A percentile compares a stretch with the other conserved stretches of the same genome.
Conservation (phyloP, 2,113 vertebrate species). For the Lasiurus cinereus region DNA sequence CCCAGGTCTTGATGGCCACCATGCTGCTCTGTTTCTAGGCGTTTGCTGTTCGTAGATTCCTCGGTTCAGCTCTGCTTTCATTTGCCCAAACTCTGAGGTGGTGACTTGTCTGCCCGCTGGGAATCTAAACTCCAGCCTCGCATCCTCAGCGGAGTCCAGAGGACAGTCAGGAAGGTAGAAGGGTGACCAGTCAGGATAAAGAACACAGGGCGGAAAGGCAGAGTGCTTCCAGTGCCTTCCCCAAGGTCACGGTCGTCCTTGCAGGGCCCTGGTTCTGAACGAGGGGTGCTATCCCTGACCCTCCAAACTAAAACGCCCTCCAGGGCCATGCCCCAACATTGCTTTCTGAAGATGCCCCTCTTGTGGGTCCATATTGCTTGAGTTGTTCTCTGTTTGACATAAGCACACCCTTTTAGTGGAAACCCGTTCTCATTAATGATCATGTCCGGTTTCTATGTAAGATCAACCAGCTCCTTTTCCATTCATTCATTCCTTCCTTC, state of each 20-base stretch:
- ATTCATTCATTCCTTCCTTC: constrained; percentile 20
- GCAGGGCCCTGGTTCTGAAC: not conserved
- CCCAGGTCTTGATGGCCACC: not conserved
- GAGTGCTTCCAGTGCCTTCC: not conserved
- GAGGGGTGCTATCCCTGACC: not conserved
- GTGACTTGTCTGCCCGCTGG: not conserved
- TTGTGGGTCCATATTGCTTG: not conserved
- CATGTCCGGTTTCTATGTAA: not conserved
- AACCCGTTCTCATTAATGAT: not conserved
- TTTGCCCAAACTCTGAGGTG: not conserved
- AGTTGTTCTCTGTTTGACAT: not conserved
- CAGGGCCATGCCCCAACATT: not conserved
- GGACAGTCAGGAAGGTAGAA: not conserved
- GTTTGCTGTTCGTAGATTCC: not conserved
- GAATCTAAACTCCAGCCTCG: not conserved
- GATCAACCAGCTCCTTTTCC: constrained; percentile 7
- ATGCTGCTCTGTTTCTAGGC: not conserved
- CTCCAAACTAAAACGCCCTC: not conserved
- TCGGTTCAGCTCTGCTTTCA: not conserved
- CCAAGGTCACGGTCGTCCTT: not conserved
- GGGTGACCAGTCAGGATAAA: not conserved
- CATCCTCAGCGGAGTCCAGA: not conserved
- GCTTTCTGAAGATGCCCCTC: not conserved
- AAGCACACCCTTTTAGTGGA: not conserved
- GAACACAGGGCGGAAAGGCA: constrained; percentile 7